Percentiles rank a stretch among this genome's conserved stretches.
These are phyloP conservation scores for Drosophila parvula DNA, from an alignment of 1,140 invertebrate species.

Conservation along the genomic window DNA sequence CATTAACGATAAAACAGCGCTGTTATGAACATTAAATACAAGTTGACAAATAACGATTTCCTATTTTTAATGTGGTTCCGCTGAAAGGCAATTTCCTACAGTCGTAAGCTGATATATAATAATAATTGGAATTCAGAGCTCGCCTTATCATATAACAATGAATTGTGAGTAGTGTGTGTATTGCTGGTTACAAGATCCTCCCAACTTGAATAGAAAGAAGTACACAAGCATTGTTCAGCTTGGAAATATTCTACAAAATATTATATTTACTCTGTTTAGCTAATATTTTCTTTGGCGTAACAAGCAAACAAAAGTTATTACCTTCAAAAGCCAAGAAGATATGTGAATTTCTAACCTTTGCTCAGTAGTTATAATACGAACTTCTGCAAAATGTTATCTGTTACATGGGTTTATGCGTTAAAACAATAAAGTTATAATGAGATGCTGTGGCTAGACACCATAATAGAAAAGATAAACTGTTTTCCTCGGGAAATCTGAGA, in stretches of 20 bases:
- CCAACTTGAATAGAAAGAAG: too few species aligned
- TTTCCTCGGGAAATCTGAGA: not conserved
- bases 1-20: not conserved
- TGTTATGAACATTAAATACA: slow-evolving; percentile 3
- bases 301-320: not conserved
- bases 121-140: not conserved
- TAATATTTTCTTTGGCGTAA: not conserved
- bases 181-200: not conserved
- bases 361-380: not conserved
- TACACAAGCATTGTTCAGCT: too few species aligned
- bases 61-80: slow-evolving; percentile 4
- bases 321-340: not conserved
- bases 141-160: not conserved
- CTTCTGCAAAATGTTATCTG: not conserved
- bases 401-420: not conserved
- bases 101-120: not conserved
- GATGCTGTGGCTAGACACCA: too few species aligned
- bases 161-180: not conserved
- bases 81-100: not conserved
- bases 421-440: not conserved
- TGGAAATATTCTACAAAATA: not conserved
- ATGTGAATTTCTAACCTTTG: not conserved
- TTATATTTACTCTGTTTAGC: not conserved
- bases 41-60: slow-evolving; percentile 1
- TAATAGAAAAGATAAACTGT: too few species aligned